Evolutionary conservation across 2,888 invertebrate genomes (phyloP).

Genomic region (Emmelina monodactyla): DNA sequence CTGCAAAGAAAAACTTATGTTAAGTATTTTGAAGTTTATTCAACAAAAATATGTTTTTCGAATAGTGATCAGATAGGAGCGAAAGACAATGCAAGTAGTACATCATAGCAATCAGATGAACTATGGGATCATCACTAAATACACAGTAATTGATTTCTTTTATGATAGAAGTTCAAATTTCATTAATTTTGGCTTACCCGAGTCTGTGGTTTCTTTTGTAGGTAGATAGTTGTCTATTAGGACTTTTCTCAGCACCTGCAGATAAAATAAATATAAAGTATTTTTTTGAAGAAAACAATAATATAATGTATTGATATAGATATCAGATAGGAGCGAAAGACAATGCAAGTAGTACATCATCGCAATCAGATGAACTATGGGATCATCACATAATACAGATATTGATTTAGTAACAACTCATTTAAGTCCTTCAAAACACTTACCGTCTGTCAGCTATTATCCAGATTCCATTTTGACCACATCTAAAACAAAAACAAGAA

Average conservation of each 20-base stretch:
- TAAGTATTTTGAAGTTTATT: background rate
- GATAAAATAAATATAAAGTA: background rate
- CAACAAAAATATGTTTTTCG: background rate
- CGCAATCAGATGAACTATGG: conserved; percentile 30
- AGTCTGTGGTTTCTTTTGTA: no score
- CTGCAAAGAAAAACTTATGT: no score
- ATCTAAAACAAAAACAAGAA: no score
- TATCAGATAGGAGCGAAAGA: conserved; percentile 23
- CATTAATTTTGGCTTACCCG: no score
- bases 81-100: conserved; percentile 36
- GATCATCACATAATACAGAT: no score
- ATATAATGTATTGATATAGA: background rate
- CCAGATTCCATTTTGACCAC: no score
- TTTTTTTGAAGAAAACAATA: background rate
- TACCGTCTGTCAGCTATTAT: no score
- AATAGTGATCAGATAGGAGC: conserved; percentile 67
- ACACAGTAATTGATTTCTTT: no score
- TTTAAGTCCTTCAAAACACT: no score
- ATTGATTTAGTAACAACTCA: no score
- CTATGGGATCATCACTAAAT: conserved; percentile 4
- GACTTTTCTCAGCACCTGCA: background rate
- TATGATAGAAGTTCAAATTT: no score
- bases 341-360: conserved; percentile 21
- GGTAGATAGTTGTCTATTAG: no score
- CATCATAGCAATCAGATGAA: conserved; percentile 7